Evolutionary conservation across 2,113 vertebrate species (phyloP).

Genomic region (Burhinus bistriatus): DNA sequence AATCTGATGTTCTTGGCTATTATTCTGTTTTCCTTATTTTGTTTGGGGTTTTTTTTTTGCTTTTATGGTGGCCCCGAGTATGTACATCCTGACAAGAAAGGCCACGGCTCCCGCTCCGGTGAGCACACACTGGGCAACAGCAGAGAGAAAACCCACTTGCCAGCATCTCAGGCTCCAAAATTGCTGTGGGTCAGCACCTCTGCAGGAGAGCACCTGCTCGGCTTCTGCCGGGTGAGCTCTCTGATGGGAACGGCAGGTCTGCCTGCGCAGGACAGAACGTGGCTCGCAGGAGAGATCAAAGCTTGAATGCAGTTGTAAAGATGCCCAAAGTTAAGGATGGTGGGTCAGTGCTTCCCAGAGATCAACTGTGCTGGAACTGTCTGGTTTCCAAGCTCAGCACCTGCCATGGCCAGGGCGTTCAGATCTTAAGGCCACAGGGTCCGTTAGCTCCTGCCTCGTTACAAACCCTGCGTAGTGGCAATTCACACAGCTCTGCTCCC

Average conservation of each 20-base stretch:
- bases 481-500: background rate
- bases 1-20: background rate
- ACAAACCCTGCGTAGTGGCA: rapidly evolving
- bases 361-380: background rate
- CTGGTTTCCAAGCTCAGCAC: background rate
- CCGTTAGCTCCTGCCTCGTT: rapidly evolving
- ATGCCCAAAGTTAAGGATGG: background rate
- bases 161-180: background rate
- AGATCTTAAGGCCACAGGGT: rapidly evolving
- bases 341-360: rapidly evolving
- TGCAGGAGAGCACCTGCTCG: background rate
- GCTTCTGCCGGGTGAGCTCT: background rate
- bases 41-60: background rate
- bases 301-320: background rate
- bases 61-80: background rate
- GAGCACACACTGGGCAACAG: background rate
- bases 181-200: background rate
- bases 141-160: background rate
- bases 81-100: background rate
- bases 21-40: background rate
- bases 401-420: background rate
- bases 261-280: rapidly evolving
- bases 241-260: background rate
- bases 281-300: rapidly evolving
- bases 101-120: background rate